phyloP scores from a whole-genome alignment of 2,797 vertebrate genomes.

The Dallia pectoralis region DNA sequence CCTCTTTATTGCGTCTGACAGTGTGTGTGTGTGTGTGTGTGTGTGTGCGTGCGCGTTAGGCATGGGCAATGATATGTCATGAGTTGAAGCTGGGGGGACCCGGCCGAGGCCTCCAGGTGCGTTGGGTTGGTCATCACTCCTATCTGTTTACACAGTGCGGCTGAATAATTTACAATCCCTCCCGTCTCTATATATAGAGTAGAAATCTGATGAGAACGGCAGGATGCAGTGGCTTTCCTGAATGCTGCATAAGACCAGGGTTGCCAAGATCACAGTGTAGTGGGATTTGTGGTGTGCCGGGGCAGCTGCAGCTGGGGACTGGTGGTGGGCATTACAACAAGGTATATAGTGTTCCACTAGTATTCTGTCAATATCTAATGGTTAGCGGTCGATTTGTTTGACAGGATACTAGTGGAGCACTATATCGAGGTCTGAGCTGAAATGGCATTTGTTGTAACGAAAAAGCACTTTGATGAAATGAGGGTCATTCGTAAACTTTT shows the following conservation, averaged over 20 bases:
- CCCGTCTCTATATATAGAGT: constrained; percentile 47
- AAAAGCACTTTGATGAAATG: no score
- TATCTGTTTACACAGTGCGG: constrained; percentile 55
- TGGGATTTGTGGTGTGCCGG: background rate
- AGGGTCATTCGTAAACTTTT: no score
- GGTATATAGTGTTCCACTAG: no score
- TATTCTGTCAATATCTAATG: no score
- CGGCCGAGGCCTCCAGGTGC: constrained; percentile 33
- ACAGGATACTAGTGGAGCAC: no score
- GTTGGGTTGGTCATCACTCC: constrained; percentile 35
- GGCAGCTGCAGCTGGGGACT: background rate
- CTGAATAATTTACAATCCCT: constrained; percentile 61
- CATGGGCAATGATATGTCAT: constrained; percentile 32
- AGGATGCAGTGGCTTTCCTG: background rate
- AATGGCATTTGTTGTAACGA: no score
- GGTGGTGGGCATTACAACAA: no score
- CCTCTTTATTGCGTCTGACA: background rate
- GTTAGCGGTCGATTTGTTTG: no score
- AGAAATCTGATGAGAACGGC: constrained; percentile 51
- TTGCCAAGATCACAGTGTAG: constrained; percentile 17
- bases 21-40: background rate
- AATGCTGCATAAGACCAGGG: constrained; percentile 39
- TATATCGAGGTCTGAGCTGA: no score
- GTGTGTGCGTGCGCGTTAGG: constrained; percentile 7
- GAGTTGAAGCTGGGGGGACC: constrained; percentile 31